phyloP scores from a whole-genome alignment of 2,113 vertebrate genomes.

The Xiphophorus hellerii region DNA sequence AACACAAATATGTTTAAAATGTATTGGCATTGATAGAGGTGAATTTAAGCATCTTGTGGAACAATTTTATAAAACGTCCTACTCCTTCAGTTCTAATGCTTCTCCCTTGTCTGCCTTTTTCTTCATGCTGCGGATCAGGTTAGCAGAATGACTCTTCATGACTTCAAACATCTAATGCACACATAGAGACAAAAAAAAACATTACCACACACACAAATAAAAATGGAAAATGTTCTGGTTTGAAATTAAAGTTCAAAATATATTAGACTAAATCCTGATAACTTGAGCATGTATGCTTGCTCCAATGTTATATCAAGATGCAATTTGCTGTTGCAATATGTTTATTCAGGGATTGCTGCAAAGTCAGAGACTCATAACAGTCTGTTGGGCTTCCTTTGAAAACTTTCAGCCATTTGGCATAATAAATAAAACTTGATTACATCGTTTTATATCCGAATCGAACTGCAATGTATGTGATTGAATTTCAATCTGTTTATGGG shows the following conservation, averaged over 20 bases:
- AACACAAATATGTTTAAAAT: slow-evolving; percentile 14
- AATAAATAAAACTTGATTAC: no score
- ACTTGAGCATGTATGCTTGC: no score
- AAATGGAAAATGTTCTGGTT: neutral
- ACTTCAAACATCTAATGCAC: slow-evolving; percentile 83
- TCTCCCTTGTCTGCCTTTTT: slow-evolving; percentile 74
- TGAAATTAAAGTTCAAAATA: neutral
- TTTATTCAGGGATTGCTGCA: no score
- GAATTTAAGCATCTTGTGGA: neutral
- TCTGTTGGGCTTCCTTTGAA: no score
- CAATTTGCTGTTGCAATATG: no score
- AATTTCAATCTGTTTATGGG: no score
- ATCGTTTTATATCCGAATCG: no score
- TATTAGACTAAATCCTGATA: no score
- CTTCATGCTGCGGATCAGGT: slow-evolving; percentile 75
- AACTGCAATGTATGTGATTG: no score
- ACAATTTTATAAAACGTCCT: slow-evolving; percentile 47
- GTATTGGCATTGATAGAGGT: neutral
- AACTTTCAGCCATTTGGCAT: no score
- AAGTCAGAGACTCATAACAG: no score
- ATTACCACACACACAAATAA: neutral
- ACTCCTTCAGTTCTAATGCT: slow-evolving; percentile 63
- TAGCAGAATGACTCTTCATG: slow-evolving; percentile 76
- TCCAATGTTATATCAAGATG: no score
- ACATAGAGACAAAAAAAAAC: neutral